Conservation (phyloP, 2,113 vertebrate species). For the Crotalus viridis region DNA sequence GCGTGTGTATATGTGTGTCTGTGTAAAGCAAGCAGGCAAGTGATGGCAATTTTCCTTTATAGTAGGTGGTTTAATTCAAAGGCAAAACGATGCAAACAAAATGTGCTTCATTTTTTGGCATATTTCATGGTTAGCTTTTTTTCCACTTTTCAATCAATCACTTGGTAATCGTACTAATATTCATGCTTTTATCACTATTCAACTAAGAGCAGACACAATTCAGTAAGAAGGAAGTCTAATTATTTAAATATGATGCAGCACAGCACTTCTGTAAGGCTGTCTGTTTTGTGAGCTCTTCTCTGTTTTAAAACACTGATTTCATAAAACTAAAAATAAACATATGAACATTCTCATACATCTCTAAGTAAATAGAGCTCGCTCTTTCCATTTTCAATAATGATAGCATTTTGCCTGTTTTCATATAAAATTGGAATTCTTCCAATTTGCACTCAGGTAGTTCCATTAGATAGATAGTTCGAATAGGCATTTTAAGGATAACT, state of each 20-base stretch:
- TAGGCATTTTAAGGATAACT: neutral
- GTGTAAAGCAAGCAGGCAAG: neutral
- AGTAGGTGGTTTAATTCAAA: slow-evolving; percentile 24
- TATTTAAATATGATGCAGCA: slow-evolving; percentile 76
- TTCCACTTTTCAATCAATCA: slow-evolving; percentile 73
- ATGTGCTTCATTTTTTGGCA: slow-evolving; percentile 51
- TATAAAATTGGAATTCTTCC: slow-evolving; percentile 37
- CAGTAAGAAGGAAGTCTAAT: slow-evolving; percentile 74
- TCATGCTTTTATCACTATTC: slow-evolving; percentile 68
- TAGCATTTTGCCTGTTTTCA: slow-evolving; percentile 41
- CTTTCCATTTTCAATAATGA: slow-evolving; percentile 46
- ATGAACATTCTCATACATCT: slow-evolving; percentile 55
- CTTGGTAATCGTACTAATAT: slow-evolving; percentile 74
- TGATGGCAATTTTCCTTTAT: slow-evolving; percentile 22
- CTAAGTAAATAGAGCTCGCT: slow-evolving; percentile 55
- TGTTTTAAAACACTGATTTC: slow-evolving; percentile 60
- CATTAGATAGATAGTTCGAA: slow-evolving; percentile 9
- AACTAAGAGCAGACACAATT: slow-evolving; percentile 65
- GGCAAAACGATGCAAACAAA: slow-evolving; percentile 38
- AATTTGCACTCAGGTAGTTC: slow-evolving; percentile 42
- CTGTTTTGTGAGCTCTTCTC: slow-evolving; percentile 64
- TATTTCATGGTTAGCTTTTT: slow-evolving; percentile 68
- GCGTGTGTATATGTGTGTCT: no score
- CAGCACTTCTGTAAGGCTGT: slow-evolving; percentile 59
- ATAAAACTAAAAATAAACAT: slow-evolving; percentile 45